Base-by-base conservation (phyloP, 2,797 vertebrate genomes). In the Euphonia xanthogaster region DNA sequence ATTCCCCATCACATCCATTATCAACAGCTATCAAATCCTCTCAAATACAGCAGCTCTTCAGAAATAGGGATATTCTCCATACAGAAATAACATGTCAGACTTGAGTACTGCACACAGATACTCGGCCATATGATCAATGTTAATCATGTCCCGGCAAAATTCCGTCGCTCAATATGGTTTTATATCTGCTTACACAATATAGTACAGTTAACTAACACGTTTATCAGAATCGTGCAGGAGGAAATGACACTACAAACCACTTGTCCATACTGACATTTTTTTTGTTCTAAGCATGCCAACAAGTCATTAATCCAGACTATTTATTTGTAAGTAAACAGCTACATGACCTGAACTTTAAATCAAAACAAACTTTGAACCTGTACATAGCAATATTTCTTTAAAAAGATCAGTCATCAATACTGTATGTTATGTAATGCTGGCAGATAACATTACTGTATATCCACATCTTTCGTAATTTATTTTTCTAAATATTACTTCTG, bases 1-100 rank as follows among this genome's bases (percentile, higher is more conserved):
- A n/a, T 48, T 85, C 20, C 6, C 33, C 28, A 35, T 5, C 14
- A 71, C 31, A 83, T 79, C 84, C 93, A 66, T 95, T 96, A 97
- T 88, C 88, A 96, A 89, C 50, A 96, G 53, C 45, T 93, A 57
- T 48, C 72, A 58, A 91, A 79, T 88, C 67, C 45, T 74, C 9
- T 16, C 72, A 83, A 81, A 79, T n/a, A 87, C 22, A 67, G 80
- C 50, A 60, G 42, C 71, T 91, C 61, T 90, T 94, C 31, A 87
- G 75, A 93, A 62, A 72, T 21, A 5, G 3, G 1, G 54, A 24
- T 47, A 30, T 67, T 75, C 93, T 71, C 77, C 61, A n/a, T 21
- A 51, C 30, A 82, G 71, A 95, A 71, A 53, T 86, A 92, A 85
- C 5, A n/a, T 0, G 0, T 35, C 42, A 79, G 58, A 74, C 55